Base-by-base conservation (phyloP, 2,797 vertebrate species). In the Otolemur crassicaudatus region DNA sequence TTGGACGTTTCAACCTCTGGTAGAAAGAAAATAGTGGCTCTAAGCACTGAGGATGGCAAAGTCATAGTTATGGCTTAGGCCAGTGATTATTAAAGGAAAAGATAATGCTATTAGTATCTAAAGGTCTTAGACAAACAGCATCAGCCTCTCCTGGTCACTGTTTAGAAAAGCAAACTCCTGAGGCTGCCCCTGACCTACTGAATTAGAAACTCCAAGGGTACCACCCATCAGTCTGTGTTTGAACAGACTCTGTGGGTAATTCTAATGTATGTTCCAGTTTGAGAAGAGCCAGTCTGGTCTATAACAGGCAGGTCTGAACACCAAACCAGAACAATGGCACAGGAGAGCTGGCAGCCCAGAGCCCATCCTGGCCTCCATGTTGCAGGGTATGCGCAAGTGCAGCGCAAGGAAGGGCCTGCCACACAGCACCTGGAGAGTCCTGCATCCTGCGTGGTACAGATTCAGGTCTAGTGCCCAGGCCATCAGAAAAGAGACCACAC, bases 1-100 rank as follows among this genome's bases (percentile, higher is more conserved):
- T 20, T 75, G n/a, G 14, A 27, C 5, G 0, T 16, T 1, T 69
- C 29, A 31, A 23, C 40, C 20, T 53, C 56, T 56, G 17, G 14
- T 61, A 11, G 25, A 56, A 94, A 85, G 10, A 67, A 82, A 82
- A 87, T 16, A 65, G 3, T 27, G 20, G 56, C 22, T 43, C 17
- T 67, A 77, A 85, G 17, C 40, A 67, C 5, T 29, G 37, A 79
- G 20, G 87, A 87, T 29, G 49, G 31, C 10, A 77, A 82, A 11
- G 22, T 67, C 29, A 31, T 40, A n/a, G 19, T 11, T 77, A 46
- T 22, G n/a, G 22, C 14, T 63, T 79, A 56, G 46, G 34, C 16
- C 40, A 58, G 82, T 65, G 65, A 61, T 65, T 69, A 67, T 60
- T 88, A 72, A 94, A 76, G 20, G n/a, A 16, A 91, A 8, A 91